phyloP scores from a whole-genome alignment of 1,140 invertebrate genomes.

The Halyomorpha halys region DNA sequence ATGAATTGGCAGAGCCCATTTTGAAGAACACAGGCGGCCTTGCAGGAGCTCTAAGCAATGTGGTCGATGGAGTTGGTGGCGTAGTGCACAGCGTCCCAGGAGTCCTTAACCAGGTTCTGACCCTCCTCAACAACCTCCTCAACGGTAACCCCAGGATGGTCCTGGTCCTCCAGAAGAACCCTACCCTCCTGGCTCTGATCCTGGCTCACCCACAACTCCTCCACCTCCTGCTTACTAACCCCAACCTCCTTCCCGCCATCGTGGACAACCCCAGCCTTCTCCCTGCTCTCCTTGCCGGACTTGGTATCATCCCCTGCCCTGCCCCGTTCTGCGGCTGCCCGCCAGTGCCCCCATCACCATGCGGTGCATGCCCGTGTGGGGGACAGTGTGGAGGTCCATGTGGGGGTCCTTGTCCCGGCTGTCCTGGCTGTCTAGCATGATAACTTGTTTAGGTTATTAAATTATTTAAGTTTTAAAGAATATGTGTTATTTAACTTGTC shows the following conservation, averaged over 20 bases:
- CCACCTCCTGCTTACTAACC: background rate
- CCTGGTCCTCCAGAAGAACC: background rate
- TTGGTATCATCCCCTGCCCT: background rate
- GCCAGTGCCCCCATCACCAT: background rate
- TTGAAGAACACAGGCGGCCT: background rate
- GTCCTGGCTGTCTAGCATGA: no score
- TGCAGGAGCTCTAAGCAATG: background rate
- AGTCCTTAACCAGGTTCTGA: background rate
- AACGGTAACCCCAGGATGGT: conserved; percentile 1
- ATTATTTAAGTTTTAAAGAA: no score
- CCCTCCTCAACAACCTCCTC: background rate
- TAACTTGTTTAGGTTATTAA: no score
- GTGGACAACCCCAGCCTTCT: conserved; percentile 8
- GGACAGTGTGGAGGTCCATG: no score
- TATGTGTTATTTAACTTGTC: no score
- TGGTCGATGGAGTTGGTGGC: background rate
- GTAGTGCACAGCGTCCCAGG: background rate
- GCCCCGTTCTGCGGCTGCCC: background rate
- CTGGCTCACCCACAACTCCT: conserved; percentile 1
- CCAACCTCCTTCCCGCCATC: conserved; percentile 6
- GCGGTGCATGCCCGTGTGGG: background rate
- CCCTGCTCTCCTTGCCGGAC: background rate
- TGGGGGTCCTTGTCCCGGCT: no score
- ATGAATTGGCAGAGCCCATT: no score
- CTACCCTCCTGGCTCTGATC: background rate